Conservation (phyloP, 35 echinoderm and acorn worm genomes). For the Anneissia japonica region DNA sequence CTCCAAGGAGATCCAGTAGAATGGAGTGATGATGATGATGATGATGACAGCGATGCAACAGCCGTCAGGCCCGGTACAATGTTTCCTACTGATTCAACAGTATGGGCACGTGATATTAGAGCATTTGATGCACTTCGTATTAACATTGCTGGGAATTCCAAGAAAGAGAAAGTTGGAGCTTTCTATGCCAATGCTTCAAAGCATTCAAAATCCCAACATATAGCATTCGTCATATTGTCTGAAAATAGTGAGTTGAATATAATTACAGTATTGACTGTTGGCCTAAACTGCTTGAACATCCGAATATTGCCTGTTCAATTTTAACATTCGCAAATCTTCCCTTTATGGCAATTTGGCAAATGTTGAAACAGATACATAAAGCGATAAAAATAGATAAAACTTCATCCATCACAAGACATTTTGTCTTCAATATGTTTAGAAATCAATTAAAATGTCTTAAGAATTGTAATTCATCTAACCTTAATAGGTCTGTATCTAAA, state of each 20-base stretch:
- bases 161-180: neutral
- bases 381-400: no score
- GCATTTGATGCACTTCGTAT: neutral
- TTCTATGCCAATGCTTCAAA: neutral
- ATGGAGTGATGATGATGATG: neutral
- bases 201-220: neutral
- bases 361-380: no score
- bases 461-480: no score
- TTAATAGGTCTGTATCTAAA: no score
- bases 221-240: neutral
- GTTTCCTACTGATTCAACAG: neutral
- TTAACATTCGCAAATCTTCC: no score
- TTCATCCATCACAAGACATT: no score
- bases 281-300: no score
- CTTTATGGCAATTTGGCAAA: no score
- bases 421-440: no score
- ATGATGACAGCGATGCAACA: neutral
- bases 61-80: neutral
- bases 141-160: neutral
- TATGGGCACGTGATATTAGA: neutral
- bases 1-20: neutral
- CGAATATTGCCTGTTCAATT: no score
- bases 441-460: no score
- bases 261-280: no score
- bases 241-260: neutral